These are phyloP conservation scores for Pterophyllum scalare DNA, from an alignment of 2,113 vertebrate genomes.

Conservation along the genomic window DNA sequence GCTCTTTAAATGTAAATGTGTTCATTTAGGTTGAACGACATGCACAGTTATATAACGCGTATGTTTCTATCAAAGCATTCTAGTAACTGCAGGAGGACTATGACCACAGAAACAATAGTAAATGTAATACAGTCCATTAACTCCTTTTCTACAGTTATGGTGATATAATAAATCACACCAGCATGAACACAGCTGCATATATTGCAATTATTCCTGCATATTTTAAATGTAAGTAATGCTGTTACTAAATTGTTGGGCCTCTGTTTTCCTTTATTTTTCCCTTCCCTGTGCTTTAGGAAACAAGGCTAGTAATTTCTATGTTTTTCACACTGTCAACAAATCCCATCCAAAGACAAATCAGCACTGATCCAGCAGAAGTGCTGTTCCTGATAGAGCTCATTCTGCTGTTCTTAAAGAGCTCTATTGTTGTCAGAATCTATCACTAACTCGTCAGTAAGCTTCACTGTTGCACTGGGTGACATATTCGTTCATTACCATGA, in stretches of 20 bases:
- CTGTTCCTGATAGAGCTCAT: neutral
- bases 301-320: neutral
- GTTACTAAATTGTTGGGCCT: neutral
- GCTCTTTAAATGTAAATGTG: constrained; percentile 71
- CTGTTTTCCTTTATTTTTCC: neutral
- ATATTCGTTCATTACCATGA: neutral
- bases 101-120: neutral
- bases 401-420: neutral
- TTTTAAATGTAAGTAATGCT: neutral
- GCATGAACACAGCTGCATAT: neutral
- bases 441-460: constrained; percentile 9
- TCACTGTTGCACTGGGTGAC: neutral
- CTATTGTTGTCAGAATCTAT: constrained; percentile 11
- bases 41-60: constrained; percentile 35
- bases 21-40: constrained; percentile 50
- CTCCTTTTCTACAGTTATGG: neutral
- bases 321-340: neutral
- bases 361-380: neutral
- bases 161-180: neutral
- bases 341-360: neutral
- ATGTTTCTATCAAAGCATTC: constrained; percentile 6
- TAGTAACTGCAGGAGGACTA: neutral
- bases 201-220: constrained; percentile 1
- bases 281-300: neutral
- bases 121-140: neutral